Percentiles rank a stretch among this genome's conserved stretches.
phyloP scores from a whole-genome alignment of 2,797 vertebrate species.

The Ctenochaetus hawaiiensis region DNA sequence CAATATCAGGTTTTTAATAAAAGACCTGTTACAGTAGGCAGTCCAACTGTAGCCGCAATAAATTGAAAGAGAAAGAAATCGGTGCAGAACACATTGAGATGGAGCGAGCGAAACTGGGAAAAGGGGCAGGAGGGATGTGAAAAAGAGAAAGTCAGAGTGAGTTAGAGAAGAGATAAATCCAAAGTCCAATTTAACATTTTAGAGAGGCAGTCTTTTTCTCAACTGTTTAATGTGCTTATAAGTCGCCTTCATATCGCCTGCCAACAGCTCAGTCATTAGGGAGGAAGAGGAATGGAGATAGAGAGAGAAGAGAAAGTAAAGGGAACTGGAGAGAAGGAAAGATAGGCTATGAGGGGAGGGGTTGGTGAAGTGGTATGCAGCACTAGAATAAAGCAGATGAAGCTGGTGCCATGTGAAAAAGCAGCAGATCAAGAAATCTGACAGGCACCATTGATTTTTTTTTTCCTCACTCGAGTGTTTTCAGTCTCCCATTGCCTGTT shows the following conservation, averaged over 20 bases:
- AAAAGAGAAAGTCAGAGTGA: conserved; percentile 33
- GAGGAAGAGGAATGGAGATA: conserved; percentile 37
- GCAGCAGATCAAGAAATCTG: conserved; percentile 53
- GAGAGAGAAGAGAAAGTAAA: not conserved
- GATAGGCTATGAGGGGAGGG: conserved; percentile 10
- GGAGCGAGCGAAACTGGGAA: conserved; percentile 5
- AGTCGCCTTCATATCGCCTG: conserved; percentile 49
- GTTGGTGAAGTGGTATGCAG: conserved; percentile 24
- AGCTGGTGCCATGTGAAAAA: conserved; percentile 47
- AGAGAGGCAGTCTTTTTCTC: conserved; percentile 24
- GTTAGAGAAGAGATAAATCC: conserved; percentile 35
- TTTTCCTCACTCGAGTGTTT: conserved; percentile 58
- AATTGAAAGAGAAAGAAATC: conserved; percentile 24
- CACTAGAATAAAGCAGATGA: conserved; percentile 39
- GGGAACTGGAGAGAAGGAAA: conserved; percentile 20
- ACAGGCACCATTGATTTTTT: conserved; percentile 64
- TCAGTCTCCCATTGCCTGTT: conserved; percentile 59
- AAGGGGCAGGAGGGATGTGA: conserved; percentile 15
- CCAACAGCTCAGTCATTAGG: conserved; percentile 72
- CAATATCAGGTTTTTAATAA: conserved; percentile 61
- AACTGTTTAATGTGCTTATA: conserved; percentile 56
- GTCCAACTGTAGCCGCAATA: conserved; percentile 19
- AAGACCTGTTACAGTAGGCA: conserved; percentile 15
- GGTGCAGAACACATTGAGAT: conserved; percentile 6
- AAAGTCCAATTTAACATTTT: conserved; percentile 53